Base-by-base conservation (phyloP, 2,888 invertebrate genomes). In the Papilio gigon region DNA sequence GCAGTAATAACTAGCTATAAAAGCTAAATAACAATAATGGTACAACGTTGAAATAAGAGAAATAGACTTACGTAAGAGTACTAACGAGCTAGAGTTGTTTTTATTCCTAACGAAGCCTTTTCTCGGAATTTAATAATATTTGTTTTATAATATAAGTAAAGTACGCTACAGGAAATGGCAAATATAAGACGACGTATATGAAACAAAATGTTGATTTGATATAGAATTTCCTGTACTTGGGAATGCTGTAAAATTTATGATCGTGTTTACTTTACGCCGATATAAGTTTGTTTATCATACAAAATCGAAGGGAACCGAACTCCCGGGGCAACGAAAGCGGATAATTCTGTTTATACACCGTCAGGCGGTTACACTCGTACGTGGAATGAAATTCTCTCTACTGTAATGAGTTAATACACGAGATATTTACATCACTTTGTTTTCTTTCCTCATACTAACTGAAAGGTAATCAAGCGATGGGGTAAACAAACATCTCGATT, bases 241-340 rank as follows among this genome's bases (percentile, higher is more conserved):
- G 83, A 77, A 75, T 79, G 77, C 83, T 84, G 81, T 87, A 85
- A 87, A 87, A 89, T 89, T 89, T 86, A 89, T 86, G 86, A 87
- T 75, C 81, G 71, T 89, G 87, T 90, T 90, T 89, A 86, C 87
- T 81, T 85, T 85, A 79, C 81, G 78, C 77, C 80, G 80, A 84
- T 86, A 82, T 84, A 82, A 85, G 88, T 88, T 88, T 89, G 88
- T 89, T 89, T 88, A 88, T 85, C 84, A 82, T 83, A 82, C 80
- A 80, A 84, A 85, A 85, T 86, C 84, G 84, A 83, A 85, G 84
- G 84, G 84, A 84, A 80, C 77, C 71, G 77, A 76, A 76, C 78
- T 82, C 84, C 84, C 76, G 78, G 70, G 81, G 84, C 84, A 80
- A 83, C 84, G 84, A 82, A 84, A 83, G 82, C 82, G 80, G 81